Base-by-base conservation (phyloP, 2,797 vertebrate genomes). In the Malacoctenus gilli region DNA sequence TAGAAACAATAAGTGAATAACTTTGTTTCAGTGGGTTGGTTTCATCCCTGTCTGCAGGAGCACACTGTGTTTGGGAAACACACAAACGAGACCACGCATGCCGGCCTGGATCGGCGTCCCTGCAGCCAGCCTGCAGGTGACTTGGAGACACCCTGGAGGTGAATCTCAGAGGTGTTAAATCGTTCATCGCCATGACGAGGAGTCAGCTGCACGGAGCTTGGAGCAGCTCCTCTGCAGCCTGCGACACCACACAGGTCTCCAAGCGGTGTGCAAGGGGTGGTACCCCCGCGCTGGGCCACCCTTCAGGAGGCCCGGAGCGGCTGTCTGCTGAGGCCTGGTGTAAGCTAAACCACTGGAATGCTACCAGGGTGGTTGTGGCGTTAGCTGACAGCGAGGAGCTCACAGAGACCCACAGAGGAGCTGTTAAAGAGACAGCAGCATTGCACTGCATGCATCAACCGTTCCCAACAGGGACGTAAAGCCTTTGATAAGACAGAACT, bases 321-420 rank as follows among this genome's bases (percentile, higher is more conserved):
- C 39, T 56, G 18, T 25, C 50, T 43, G 15, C n/a, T 50, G 6
- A 2, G 40, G 53, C 22, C 37, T 41, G 23, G 31, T 2, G 1
- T 49, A 8, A 28, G 35, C 54, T 28, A 38, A 14, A 40, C 52
- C 41, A 59, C 65, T 75, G 60, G 79, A 80, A 85, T 75, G 76
- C 53, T n/a, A 72, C 74, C 65, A 43, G 67, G 61, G 73, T 39
- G 58, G 63, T 68, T 79, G 74, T 14, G 40, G 51, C 23, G 32
- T 65, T 1, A 36, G 44, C 44, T 5, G 31, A 52, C 25, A 30
- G 47, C 34, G 67, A 77, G 44, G 32, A 50, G 10, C 34, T 72
- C 53, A 70, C 12, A 19, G 28, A 41, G 34, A 46, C n/a, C 6
- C 1, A 22, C 21, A 28, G 25, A 28, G 9, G 9, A 28, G 25